A percentile compares a stretch with the other conserved stretches of the same genome.
Evolutionary conservation across 2,113 vertebrate species (phyloP).

Genomic region (Zosterops lateralis): DNA sequence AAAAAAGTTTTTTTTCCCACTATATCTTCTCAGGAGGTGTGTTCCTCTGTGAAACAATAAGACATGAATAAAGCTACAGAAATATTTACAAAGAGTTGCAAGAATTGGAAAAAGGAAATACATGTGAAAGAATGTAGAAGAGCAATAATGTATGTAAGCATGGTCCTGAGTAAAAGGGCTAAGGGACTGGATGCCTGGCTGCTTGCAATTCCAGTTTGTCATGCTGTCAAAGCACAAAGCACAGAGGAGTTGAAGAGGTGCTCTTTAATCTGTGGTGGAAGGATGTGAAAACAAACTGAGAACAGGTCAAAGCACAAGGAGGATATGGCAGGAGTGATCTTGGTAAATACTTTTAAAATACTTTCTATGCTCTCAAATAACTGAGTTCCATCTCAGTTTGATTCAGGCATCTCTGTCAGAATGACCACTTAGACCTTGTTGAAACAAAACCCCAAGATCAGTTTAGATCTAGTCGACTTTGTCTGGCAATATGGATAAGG

Average conservation of each 20-base stretch:
- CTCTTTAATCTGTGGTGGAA: neutral
- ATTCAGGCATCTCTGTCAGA: neutral
- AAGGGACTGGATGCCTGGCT: neutral
- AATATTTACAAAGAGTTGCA: neutral
- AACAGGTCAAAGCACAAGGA: neutral
- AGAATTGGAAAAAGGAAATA: neutral
- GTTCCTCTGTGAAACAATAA: neutral
- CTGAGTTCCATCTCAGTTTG: neutral
- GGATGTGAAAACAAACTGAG: neutral
- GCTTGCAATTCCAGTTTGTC: rapidly evolving
- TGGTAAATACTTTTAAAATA: neutral
- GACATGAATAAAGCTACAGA: neutral
- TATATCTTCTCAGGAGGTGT: neutral
- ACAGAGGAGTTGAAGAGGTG: neutral
- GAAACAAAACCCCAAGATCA: neutral
- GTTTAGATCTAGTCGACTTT: neutral
- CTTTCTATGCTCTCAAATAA: neutral
- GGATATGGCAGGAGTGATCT: neutral
- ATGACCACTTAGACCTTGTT: neutral
- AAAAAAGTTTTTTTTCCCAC: neutral
- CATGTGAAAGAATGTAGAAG: neutral
- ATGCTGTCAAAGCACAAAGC: neutral
- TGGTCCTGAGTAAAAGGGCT: neutral
- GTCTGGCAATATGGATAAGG: neutral
- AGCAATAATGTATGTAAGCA: neutral